Evolutionary conservation across 2,797 vertebrate species (phyloP).

Genomic region (Anniella stebbinsi): DNA sequence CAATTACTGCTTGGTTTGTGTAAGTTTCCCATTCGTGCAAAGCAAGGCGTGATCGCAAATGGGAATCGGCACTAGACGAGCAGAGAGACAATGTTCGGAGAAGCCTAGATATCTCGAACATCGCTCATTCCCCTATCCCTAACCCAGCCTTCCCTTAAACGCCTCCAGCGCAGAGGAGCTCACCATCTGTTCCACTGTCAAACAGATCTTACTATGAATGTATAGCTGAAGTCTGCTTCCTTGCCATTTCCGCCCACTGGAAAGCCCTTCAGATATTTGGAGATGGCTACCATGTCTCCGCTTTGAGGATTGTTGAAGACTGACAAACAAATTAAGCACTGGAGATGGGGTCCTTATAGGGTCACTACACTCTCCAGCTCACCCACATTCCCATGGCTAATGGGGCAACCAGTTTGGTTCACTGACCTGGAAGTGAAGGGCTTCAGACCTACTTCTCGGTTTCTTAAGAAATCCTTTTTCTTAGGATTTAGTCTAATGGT

Average conservation of each 20-base stretch:
- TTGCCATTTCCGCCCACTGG: neutral
- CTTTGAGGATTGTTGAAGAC: no score
- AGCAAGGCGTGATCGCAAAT: no score
- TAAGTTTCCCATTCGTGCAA: no score
- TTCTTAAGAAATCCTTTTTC: neutral
- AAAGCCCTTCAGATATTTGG: neutral
- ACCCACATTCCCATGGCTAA: no score
- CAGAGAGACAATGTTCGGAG: no score
- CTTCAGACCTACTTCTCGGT: neutral
- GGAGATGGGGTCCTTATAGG: neutral
- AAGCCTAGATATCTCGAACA: no score
- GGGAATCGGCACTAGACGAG: no score
- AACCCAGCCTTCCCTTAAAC: no score
- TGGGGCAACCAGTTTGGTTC: neutral
- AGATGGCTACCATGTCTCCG: neutral
- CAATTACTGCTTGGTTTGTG: no score
- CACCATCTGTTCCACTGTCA: no score
- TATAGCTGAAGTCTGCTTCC: neutral
- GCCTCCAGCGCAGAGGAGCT: no score
- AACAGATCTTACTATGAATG: neutral
- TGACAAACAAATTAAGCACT: neutral
- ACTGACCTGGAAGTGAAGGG: neutral
- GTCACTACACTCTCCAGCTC: neutral
- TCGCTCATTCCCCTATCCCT: no score
- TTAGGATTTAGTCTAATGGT: neutral